phyloP scores from a whole-genome alignment of 2,113 vertebrate genomes.

The Asarcornis scutulata region DNA sequence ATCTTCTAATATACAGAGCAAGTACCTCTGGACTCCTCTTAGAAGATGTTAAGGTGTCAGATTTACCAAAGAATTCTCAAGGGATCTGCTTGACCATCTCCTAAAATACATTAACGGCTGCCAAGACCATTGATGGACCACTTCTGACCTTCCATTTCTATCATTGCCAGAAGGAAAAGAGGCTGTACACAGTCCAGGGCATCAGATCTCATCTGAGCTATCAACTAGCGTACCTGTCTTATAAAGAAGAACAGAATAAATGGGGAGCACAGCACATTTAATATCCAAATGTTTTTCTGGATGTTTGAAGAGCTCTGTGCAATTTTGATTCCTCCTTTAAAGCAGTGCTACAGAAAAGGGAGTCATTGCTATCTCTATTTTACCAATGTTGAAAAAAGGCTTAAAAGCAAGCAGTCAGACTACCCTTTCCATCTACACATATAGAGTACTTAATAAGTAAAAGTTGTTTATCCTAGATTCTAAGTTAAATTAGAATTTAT shows the following conservation, averaged over 20 bases:
- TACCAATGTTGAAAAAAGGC: not conserved
- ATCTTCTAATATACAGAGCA: not conserved
- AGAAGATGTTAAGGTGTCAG: not conserved
- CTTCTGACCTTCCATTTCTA: not conserved
- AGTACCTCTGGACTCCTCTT: not conserved
- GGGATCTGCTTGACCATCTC: not conserved
- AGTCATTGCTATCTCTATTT: not conserved
- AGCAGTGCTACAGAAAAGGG: not conserved
- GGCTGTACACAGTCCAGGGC: not conserved
- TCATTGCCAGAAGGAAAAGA: not conserved
- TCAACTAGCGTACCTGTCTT: not conserved
- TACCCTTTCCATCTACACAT: not conserved
- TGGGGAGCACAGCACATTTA: not conserved
- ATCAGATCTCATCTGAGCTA: not conserved
- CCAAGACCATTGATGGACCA: not conserved
- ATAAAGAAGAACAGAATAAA: rapidly evolving
- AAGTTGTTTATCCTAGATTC: constrained; percentile 12
- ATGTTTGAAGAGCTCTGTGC: not conserved
- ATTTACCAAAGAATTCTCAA: not conserved
- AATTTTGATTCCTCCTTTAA: not conserved
- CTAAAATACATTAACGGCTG: not conserved
- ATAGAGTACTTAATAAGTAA: not conserved
- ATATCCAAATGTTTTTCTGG: not conserved
- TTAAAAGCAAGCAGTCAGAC: not conserved
- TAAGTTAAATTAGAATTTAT: not conserved